Evolutionary conservation across 2,888 invertebrate species (phyloP).

Genomic region (Callosobruchus maculatus): DNA sequence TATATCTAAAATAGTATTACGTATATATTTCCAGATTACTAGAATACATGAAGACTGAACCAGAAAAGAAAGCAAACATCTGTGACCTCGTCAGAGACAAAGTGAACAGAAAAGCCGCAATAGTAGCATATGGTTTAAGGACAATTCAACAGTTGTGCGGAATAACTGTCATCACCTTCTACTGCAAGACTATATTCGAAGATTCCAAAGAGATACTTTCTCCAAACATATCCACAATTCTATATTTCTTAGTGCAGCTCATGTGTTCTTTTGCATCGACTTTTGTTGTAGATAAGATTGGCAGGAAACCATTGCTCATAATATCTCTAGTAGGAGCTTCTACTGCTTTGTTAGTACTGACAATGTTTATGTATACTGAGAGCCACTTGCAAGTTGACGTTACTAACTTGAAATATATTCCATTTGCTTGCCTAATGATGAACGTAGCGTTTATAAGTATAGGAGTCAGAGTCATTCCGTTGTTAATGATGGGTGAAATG

Average conservation of each 20-base stretch:
- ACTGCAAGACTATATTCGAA: slow-evolving; percentile 54
- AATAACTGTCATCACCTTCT: slow-evolving; percentile 60
- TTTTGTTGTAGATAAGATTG: slow-evolving; percentile 56
- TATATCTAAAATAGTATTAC: too few species aligned
- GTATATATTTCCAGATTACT: not conserved
- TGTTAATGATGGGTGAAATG: slow-evolving; percentile 53
- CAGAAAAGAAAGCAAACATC: slow-evolving; percentile 1
- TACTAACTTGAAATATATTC: slow-evolving; percentile 44
- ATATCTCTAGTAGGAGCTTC: slow-evolving; percentile 50
- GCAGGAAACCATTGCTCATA: slow-evolving; percentile 54
- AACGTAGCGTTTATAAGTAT: slow-evolving; percentile 53
- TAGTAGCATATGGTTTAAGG: slow-evolving; percentile 59
- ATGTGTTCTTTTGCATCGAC: slow-evolving; percentile 57
- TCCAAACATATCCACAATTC: slow-evolving; percentile 38
- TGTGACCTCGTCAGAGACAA: slow-evolving; percentile 50
- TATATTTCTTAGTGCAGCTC: slow-evolving; percentile 53
- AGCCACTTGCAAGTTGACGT: slow-evolving; percentile 41
- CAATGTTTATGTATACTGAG: slow-evolving; percentile 49
- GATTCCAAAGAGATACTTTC: slow-evolving; percentile 46
- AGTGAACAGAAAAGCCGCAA: slow-evolving; percentile 60
- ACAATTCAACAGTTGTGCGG: slow-evolving; percentile 57
- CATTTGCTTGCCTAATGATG: slow-evolving; percentile 48
- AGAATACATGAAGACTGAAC: not conserved
- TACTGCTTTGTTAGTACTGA: slow-evolving; percentile 45
- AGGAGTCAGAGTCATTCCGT: slow-evolving; percentile 55